A percentile compares a stretch with the other conserved stretches of the same genome.
phyloP scores from a whole-genome alignment of 2,113 vertebrate species.

The Holacanthus passer region DNA sequence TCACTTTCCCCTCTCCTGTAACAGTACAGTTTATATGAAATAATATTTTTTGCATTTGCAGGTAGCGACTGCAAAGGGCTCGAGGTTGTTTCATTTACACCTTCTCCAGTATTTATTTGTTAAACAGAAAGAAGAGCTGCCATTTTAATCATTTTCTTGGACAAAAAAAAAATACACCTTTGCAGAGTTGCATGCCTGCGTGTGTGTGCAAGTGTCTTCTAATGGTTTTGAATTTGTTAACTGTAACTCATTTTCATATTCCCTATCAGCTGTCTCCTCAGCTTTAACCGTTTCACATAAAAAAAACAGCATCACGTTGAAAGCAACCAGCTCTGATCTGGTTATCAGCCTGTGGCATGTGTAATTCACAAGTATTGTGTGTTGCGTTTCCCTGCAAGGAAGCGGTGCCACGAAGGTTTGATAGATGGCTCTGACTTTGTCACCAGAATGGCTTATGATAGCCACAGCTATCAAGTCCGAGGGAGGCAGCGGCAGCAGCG shows the following conservation, averaged over 20 bases:
- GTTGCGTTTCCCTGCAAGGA: conserved; percentile 32
- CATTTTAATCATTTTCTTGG: neutral
- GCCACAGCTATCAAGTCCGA: conserved; percentile 41
- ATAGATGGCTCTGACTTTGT: conserved; percentile 63
- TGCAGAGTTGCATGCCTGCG: neutral
- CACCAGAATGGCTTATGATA: conserved; percentile 67
- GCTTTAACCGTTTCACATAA: conserved; percentile 60
- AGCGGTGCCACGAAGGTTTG: conserved; percentile 37
- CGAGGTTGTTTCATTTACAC: neutral
- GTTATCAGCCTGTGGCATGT: conserved; percentile 58
- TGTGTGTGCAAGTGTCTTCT: neutral
- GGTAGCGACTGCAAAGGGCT: neutral
- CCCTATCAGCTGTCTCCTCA: conserved; percentile 31
- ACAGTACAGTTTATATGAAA: neutral
- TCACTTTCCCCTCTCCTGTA: conserved; percentile 2
- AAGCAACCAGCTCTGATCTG: conserved; percentile 48
- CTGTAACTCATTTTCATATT: conserved; percentile 35
- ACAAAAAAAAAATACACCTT: neutral
- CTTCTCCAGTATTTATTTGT: conserved; percentile 1
- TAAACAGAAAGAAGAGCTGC: neutral
- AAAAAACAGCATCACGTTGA: conserved; percentile 49
- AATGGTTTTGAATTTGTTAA: conserved; percentile 29
- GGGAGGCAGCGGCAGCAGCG: conserved; percentile 14
- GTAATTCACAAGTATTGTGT: conserved; percentile 59
- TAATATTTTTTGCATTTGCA: conserved; percentile 9